Evolutionary conservation across 2,113 vertebrate genomes (phyloP), one percentile per base, ranked within the genome.

Genomic region (Muntiacus muntjak): DNA sequence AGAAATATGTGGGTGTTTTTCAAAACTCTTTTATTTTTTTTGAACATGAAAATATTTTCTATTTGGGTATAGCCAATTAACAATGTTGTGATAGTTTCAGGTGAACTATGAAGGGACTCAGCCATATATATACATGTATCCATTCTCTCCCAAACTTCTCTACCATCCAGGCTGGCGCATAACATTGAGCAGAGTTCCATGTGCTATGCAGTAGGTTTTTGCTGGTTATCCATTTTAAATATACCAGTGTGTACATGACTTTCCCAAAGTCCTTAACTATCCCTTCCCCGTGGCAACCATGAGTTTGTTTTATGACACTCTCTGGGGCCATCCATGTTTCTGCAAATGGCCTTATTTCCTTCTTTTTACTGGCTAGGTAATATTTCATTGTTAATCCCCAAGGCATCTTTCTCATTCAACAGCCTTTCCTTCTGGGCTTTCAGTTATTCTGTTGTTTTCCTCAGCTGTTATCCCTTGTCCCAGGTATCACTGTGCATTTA

Each of bases 1-100:
- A 92, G 50, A 81, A 94, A 55, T 67, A 60, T 26, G 25, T 87
- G 30, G 47, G 3, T 92, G 21, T 36, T 84, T 92, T 96, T 87
- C n/a, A 55, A n/a, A 89, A 92, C n/a, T 15, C 26, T 55, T 19
- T 64, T 67, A 10, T 21, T 71, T 40, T 71, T 71, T 71, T 71
- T 2, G 10, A 36, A 71, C n/a, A 40, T 71, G n/a, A 12, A 40
- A 71, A 36, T n/a, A 40, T 36, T 71, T 71, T 71, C 5, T 40
- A 71, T 71, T 40, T 71, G n/a, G 10, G n/a, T 23, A 5, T 71
- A 71, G 67, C 19, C 10, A 23, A 3, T 71, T 71, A 71, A 71
- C n/a, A 71, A 40, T 71, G 67, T 71, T 71, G 67, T 71, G 67
- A 71, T 40, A 23, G n/a, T 23, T 71, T 71, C 19, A 71, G 67